Evolutionary conservation across 2,797 vertebrate genomes (phyloP).

Genomic region (Petrocephalus schoutedeni): DNA sequence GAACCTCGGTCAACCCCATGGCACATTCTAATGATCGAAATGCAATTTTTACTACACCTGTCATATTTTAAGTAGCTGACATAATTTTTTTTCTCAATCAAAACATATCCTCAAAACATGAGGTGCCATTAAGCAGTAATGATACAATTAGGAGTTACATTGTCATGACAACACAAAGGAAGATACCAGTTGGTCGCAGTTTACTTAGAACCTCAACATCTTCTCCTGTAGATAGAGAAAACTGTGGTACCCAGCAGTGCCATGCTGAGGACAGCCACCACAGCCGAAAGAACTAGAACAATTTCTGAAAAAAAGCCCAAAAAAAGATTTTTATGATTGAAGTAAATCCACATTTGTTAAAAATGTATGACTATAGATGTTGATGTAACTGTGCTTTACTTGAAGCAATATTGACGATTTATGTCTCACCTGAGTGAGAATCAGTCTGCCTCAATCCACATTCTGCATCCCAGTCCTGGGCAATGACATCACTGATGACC

Average conservation of each 20-base stretch:
- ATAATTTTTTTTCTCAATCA: neutral
- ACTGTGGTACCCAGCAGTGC: constrained; percentile 57
- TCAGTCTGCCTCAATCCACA: constrained; percentile 54
- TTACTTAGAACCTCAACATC: constrained; percentile 49
- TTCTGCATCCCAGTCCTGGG: constrained; percentile 67
- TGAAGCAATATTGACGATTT: neutral
- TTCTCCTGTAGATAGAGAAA: constrained; percentile 43
- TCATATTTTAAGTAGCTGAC: neutral
- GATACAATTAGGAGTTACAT: neutral
- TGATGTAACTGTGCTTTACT: neutral
- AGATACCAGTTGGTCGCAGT: neutral
- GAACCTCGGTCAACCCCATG: neutral
- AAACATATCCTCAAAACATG: neutral
- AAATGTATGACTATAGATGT: neutral
- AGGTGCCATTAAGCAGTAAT: neutral
- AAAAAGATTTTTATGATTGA: neutral
- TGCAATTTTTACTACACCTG: neutral
- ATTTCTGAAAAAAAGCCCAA: constrained; percentile 40
- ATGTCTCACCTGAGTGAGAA: constrained; percentile 46
- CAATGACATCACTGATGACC: constrained; percentile 63
- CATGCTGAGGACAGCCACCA: constrained; percentile 56
- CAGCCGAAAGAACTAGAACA: constrained; percentile 52
- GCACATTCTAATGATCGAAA: neutral
- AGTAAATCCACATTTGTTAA: neutral
- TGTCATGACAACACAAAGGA: neutral